These are phyloP conservation scores for Gallinago paraguaiae DNA, from an alignment of 2,113 vertebrate genomes.

Conservation along the genomic window DNA sequence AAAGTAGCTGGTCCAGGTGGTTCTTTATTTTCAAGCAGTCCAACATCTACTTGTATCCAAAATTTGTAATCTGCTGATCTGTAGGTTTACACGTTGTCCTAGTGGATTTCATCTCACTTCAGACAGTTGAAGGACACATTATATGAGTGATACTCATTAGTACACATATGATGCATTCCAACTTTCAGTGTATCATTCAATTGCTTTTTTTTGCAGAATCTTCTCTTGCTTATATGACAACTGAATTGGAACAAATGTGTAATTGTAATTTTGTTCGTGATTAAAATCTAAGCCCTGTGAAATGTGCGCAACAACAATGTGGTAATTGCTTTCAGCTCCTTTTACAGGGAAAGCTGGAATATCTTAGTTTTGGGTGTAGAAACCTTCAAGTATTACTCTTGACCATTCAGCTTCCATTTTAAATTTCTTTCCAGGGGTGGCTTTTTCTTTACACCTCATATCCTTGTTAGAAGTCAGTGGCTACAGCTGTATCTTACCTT, in stretches of 20 bases:
- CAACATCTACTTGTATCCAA: not conserved
- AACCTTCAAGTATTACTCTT: not conserved
- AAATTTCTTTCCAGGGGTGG: not conserved
- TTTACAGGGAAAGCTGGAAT: not conserved
- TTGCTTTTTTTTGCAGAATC: not conserved
- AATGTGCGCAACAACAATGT: not conserved
- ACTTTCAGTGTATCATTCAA: not conserved
- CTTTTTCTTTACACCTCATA: not conserved
- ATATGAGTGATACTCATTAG: not conserved
- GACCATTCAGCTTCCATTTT: not conserved
- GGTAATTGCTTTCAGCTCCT: not conserved
- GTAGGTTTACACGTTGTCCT: not conserved
- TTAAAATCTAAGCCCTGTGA: not conserved
- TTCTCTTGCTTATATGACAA: not conserved
- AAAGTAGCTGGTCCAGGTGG: not conserved
- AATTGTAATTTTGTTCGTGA: not conserved
- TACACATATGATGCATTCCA: not conserved
- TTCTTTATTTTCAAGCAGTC: not conserved
- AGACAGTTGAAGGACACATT: not conserved
- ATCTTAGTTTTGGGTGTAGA: not conserved
- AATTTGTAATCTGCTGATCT: not conserved
- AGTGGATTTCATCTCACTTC: not conserved
- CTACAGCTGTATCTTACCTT: not conserved
- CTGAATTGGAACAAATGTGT: not conserved
- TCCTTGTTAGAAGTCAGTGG: not conserved